Conservation (phyloP, 2,888 invertebrate genomes). For the Ichneumon xanthorius region DNA sequence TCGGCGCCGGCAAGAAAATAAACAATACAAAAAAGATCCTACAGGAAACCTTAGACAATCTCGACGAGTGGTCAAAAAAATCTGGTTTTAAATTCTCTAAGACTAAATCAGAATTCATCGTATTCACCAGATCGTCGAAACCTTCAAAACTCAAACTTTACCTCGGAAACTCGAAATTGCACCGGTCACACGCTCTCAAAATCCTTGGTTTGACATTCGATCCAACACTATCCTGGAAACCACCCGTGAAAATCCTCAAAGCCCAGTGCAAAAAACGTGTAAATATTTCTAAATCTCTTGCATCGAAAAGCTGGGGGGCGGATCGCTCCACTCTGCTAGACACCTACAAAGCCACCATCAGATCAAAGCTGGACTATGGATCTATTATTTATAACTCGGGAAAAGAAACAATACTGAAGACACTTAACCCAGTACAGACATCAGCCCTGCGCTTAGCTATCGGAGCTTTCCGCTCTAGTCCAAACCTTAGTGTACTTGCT, state of each 20-base stretch:
- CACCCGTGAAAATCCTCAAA: constrained; percentile 51
- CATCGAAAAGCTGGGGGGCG: neutral
- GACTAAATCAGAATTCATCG: constrained; percentile 31
- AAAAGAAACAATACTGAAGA: constrained; percentile 13
- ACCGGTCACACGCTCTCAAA: constrained; percentile 21
- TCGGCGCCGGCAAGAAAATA: constrained; percentile 31
- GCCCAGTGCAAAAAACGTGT: constrained; percentile 27
- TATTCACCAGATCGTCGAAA: constrained; percentile 9
- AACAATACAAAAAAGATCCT: constrained; percentile 1
- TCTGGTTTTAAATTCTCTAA: neutral
- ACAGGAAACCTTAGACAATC: constrained; percentile 21
- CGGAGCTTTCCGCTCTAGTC: constrained; percentile 47
- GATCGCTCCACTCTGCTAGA: neutral
- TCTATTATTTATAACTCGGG: constrained; percentile 47
- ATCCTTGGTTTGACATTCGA: constrained; percentile 61
- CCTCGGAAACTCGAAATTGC: neutral
- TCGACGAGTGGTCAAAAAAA: neutral
- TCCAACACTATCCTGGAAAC: constrained; percentile 52
- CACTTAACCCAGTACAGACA: constrained; percentile 38
- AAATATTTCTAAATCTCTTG: constrained; percentile 20
- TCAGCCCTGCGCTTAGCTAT: constrained; percentile 29
- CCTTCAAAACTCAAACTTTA: neutral
- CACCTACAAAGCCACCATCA: neutral
- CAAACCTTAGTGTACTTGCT: constrained; percentile 23
- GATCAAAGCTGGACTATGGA: constrained; percentile 1